Base-by-base conservation (phyloP, 2,888 invertebrate genomes). In the Danaus chrysippus region DNA sequence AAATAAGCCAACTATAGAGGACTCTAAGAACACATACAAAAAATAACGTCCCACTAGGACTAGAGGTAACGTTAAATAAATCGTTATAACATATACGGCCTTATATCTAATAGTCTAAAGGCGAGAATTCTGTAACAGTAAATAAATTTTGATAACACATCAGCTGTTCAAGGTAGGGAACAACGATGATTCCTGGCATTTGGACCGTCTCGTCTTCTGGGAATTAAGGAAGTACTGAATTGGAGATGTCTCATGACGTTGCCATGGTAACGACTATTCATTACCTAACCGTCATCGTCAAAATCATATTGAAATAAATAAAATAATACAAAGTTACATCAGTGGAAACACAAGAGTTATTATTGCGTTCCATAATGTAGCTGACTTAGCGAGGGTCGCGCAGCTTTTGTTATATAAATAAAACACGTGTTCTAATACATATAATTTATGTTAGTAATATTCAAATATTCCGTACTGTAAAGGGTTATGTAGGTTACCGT, bases 111-210 rank as follows among this genome's bases (percentile, higher is more conserved):
- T 34, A 8, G 23, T 6, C 23, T 34, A 34, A 34, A 6, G 23
- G 23, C 6, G 23, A 34, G 23, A 34, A 34, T 34, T 5, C 3
- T 34, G 23, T 34, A 34, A 6, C 23, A 5, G 23, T 34, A 34
- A 34, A 34, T 34, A 34, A 34, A 34, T 1, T 34, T 34, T 34
- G 74, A 75, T 74, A 75, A 70, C 74, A 73, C 71, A 79, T 80
- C 79, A 78, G 79, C 79, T 77, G 79, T 78, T 78, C 71, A 71
- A 71, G 68, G 63, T 71, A 74, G 73, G 78, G 75, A 74, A 72
- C 72, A 70, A 68, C 72, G 71, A 71, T 71, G 69, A 71, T 75
- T 74, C 73, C 71, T 71, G 69, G 71, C 71, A 70, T 74, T 71
- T 68, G 69, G 70, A 65, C 46, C 15, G 13, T 13, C n/a, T 13